Percentiles rank a stretch among this genome's conserved stretches.
These are phyloP conservation scores for Chlorodrepanis virens DNA, from an alignment of 2,113 vertebrate species.

Conservation along the genomic window DNA sequence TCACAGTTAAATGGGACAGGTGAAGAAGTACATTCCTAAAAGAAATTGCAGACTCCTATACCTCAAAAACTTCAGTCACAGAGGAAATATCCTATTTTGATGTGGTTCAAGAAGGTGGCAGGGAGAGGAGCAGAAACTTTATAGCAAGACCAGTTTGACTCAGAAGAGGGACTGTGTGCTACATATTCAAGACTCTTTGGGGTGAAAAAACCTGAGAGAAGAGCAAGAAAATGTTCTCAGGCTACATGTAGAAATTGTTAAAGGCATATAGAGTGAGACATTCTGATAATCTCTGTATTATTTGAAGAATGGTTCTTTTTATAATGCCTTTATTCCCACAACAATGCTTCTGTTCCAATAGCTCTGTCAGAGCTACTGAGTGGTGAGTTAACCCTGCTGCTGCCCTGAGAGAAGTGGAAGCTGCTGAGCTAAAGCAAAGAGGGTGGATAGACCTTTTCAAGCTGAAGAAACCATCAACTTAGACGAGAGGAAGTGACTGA, in stretches of 20 bases:
- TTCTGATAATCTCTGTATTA: background rate
- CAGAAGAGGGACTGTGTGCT: background rate
- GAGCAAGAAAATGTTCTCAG: background rate
- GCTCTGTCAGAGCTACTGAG: background rate
- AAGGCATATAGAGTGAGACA: background rate
- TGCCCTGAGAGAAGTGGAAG: background rate
- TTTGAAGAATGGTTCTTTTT: background rate
- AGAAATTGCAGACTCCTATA: background rate
- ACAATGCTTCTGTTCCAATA: slow-evolving; percentile 6
- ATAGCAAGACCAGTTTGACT: background rate
- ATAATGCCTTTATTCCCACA: background rate
- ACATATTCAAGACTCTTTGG: background rate
- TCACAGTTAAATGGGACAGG: background rate
- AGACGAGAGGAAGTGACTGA: background rate
- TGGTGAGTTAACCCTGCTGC: background rate
- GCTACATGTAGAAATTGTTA: background rate
- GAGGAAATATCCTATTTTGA: background rate
- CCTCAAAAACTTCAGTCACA: background rate
- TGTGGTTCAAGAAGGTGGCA: background rate
- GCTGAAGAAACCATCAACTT: background rate
- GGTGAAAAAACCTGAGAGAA: background rate
- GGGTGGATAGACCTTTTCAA: background rate
- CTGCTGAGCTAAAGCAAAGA: background rate
- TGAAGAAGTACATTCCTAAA: background rate
- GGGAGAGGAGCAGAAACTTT: background rate